These are phyloP conservation scores for Drosophila albomicans DNA, from an alignment of 1,140 invertebrate genomes.

Conservation along the genomic window DNA sequence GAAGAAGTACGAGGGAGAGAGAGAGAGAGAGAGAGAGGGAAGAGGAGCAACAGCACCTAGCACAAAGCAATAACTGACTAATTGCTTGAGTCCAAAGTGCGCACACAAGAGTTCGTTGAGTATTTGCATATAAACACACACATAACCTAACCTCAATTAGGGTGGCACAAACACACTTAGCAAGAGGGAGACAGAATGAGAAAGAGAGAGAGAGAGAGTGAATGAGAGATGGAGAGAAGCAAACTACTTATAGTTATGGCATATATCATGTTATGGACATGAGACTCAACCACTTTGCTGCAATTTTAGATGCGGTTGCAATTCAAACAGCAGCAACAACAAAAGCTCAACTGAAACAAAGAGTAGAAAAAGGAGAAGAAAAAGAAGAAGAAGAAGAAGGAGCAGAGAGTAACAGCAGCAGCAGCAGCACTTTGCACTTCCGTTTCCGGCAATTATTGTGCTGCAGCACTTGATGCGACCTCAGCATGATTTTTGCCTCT, in stretches of 20 bases:
- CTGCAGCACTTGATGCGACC: slow-evolving; percentile 37
- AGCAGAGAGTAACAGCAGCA: slow-evolving; percentile 47
- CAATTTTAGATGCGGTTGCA: slow-evolving; percentile 55
- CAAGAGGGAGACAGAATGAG: neutral
- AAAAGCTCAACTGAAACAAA: slow-evolving; percentile 11
- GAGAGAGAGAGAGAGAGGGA: neutral
- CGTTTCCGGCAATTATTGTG: slow-evolving; percentile 80
- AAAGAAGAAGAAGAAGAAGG: neutral
- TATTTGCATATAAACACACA: slow-evolving; percentile 61
- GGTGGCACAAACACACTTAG: slow-evolving; percentile 10
- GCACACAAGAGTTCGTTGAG: slow-evolving; percentile 33
- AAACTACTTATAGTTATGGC: slow-evolving; percentile 32
- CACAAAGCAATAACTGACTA: slow-evolving; percentile 76
- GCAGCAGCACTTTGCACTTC: slow-evolving; percentile 80
- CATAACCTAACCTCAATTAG: slow-evolving; percentile 66
- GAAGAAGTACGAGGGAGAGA: slow-evolving; percentile 1
- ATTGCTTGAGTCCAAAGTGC: slow-evolving; percentile 68
- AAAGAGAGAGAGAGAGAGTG: too few relatives aligned
- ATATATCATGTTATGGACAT: slow-evolving; percentile 52
- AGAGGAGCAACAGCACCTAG: neutral
- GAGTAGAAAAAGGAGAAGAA: slow-evolving; percentile 1
- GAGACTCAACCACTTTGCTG: slow-evolving; percentile 59
- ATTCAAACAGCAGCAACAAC: slow-evolving; percentile 22
- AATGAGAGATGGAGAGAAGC: slow-evolving; percentile 22
- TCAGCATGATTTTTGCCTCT: slow-evolving; percentile 37